Evolutionary conservation across 2,888 invertebrate genomes (phyloP).

Genomic region (Noctuana brunneofusca): DNA sequence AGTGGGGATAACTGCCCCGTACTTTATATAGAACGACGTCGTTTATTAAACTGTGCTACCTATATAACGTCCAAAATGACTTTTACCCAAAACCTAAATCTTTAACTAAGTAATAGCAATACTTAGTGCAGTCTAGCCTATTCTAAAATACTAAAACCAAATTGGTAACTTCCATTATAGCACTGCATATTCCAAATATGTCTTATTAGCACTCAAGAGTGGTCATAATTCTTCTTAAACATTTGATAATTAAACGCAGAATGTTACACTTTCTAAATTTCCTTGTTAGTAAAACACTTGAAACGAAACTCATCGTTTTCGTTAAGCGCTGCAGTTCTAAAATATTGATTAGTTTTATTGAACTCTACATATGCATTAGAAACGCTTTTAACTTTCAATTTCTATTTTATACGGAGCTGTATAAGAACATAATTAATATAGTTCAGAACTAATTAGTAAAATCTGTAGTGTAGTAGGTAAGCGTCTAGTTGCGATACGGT

Average conservation of each 20-base stretch:
- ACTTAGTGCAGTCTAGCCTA: too few species aligned
- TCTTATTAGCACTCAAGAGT: slow-evolving; percentile 1
- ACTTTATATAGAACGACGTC: too few species aligned
- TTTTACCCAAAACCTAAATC: too few species aligned
- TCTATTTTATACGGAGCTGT: slow-evolving; percentile 8
- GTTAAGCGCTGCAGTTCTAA: background rate
- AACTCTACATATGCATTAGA: slow-evolving; percentile 1
- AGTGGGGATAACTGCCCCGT: too few species aligned
- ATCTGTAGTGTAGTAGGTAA: too few species aligned
- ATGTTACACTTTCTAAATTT: slow-evolving; percentile 19
- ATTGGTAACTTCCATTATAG: background rate
- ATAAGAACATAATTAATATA: too few species aligned
- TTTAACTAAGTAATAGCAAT: too few species aligned
- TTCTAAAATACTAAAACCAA: background rate
- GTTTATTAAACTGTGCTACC: too few species aligned
- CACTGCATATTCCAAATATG: slow-evolving; percentile 2
- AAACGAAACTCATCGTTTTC: slow-evolving; percentile 6
- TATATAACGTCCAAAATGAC: too few species aligned
- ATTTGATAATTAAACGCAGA: slow-evolving; percentile 5
- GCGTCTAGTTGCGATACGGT: too few species aligned
- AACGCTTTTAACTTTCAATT: slow-evolving; percentile 11
- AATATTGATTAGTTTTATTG: slow-evolving; percentile 11
- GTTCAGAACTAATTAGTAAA: too few species aligned
- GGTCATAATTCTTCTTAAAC: slow-evolving; percentile 8
- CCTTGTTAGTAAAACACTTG: slow-evolving; percentile 10